Conservation (phyloP, 2,888 invertebrate genomes). For the Calameuta idolon region DNA sequence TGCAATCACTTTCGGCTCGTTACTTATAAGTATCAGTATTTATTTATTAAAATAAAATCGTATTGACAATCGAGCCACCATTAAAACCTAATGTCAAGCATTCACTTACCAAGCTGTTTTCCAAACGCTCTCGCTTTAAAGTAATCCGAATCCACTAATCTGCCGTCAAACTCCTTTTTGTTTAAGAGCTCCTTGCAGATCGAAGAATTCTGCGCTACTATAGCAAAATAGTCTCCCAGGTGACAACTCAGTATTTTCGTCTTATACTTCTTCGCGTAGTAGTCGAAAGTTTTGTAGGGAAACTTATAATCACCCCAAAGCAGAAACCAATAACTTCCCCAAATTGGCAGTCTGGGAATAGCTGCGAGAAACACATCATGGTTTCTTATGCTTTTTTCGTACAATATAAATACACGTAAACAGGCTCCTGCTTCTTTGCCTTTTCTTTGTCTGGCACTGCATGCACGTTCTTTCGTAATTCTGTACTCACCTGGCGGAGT, state of each 20-base stretch:
- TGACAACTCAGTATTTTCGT: slow-evolving; percentile 73
- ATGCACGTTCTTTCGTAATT: neutral
- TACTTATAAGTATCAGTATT: neutral
- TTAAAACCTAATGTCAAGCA: too few relatives aligned
- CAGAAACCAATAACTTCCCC: slow-evolving; percentile 74
- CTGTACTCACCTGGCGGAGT: slow-evolving; percentile 72
- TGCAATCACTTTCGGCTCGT: too few relatives aligned
- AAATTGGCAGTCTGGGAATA: slow-evolving; percentile 73
- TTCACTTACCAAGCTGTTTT: slow-evolving; percentile 68
- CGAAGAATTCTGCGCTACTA: slow-evolving; percentile 70
- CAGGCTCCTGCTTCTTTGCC: neutral
- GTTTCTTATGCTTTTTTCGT: slow-evolving; percentile 6
- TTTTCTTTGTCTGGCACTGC: neutral
- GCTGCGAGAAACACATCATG: slow-evolving; percentile 63
- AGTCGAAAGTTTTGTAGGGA: slow-evolving; percentile 69
- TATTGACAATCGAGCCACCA: too few relatives aligned
- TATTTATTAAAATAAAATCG: too few relatives aligned
- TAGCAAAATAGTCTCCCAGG: slow-evolving; percentile 68
- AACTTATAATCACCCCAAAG: slow-evolving; percentile 69
- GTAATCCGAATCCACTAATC: slow-evolving; percentile 68
- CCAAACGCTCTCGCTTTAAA: slow-evolving; percentile 70
- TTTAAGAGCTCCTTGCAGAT: slow-evolving; percentile 72
- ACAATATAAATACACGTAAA: slow-evolving; percentile 1
- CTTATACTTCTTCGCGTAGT: slow-evolving; percentile 71
- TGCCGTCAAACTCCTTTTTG: slow-evolving; percentile 74